These are phyloP conservation scores for Tachysurus fulvidraco DNA, from an alignment of 2,113 vertebrate genomes.

Conservation along the genomic window DNA sequence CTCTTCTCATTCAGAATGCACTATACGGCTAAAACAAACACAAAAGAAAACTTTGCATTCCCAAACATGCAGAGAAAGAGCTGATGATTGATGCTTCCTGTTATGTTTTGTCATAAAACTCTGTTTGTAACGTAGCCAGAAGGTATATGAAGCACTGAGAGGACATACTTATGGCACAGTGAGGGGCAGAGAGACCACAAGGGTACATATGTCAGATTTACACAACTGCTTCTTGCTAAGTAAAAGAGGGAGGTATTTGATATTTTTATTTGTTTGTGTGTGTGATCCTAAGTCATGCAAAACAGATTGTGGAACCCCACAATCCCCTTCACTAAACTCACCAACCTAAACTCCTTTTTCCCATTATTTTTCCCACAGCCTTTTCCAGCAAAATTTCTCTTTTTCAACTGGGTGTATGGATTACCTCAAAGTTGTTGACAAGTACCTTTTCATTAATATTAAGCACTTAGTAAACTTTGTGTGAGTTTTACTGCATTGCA, in stretches of 20 bases:
- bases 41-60: constrained; percentile 34
- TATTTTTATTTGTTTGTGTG: not conserved
- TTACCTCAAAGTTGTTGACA: constrained; percentile 59
- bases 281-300: constrained; percentile 5
- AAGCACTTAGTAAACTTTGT: constrained; percentile 50
- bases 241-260: not conserved
- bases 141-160: constrained; percentile 21
- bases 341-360: not conserved
- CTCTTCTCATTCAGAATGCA: constrained; percentile 49
- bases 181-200: constrained; percentile 10
- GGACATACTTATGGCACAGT: not conserved
- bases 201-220: constrained; percentile 31
- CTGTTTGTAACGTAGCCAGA: constrained; percentile 31
- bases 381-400: constrained; percentile 20
- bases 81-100: constrained; percentile 40
- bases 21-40: constrained; percentile 44
- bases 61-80: constrained; percentile 34
- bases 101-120: constrained; percentile 47
- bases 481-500: constrained; percentile 47
- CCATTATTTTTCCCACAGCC: constrained; percentile 9
- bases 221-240: constrained; percentile 28
- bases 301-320: not conserved
- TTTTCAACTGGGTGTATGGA: constrained; percentile 51
- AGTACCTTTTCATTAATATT: constrained; percentile 48
- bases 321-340: constrained; percentile 23